Percentiles rank a stretch among this genome's conserved stretches.
phyloP scores from a whole-genome alignment of 2,888 invertebrate genomes.

The Lysandra coridon region DNA sequence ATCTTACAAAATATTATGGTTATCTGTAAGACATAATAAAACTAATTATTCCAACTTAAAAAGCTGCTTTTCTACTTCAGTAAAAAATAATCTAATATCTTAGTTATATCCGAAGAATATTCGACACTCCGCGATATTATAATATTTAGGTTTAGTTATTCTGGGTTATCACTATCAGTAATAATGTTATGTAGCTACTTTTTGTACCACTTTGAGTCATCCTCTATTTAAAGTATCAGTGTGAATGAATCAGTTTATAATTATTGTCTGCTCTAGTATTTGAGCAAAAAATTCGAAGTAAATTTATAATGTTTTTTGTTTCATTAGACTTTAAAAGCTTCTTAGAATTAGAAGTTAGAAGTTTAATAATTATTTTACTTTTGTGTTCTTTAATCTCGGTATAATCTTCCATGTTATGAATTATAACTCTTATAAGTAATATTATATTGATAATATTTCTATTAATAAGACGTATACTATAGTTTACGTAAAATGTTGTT shows the following conservation, averaged over 20 bases:
- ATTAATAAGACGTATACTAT: not conserved
- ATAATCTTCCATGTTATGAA: not conserved
- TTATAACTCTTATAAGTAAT: no score
- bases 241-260: not conserved
- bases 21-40: no score
- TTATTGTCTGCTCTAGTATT: not conserved
- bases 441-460: not conserved
- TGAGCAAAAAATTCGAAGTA: not conserved
- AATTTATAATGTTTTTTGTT: not conserved
- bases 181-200: not conserved
- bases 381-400: not conserved
- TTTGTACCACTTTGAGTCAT: not conserved
- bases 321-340: not conserved
- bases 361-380: not conserved
- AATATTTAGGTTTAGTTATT: no score
- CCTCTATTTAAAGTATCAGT: not conserved
- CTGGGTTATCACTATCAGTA: not conserved
- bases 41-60: no score
- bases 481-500: no score
- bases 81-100: no score
- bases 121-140: no score
- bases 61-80: no score
- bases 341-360: not conserved
- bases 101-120: no score
- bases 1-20: no score